A percentile compares a stretch with the other conserved stretches of the same genome.
Conservation (phyloP, 2,797 vertebrate species). For the Sebastes oblongus region DNA sequence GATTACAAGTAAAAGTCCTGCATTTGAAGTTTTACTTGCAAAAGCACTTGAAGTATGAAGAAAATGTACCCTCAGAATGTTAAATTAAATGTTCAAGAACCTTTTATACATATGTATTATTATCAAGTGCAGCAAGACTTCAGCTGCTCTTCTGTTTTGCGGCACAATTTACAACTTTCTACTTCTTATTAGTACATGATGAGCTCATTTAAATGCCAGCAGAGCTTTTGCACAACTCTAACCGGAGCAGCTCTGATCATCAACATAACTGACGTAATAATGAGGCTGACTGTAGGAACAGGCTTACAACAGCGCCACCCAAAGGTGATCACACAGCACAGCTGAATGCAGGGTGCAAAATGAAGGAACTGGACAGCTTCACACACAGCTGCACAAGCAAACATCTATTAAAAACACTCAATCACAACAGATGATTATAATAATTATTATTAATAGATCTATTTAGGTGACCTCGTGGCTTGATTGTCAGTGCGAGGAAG, state of each 20-base stretch:
- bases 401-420: no score
- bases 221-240: not conserved
- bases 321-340: no score
- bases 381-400: no score
- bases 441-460: no score
- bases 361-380: no score
- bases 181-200: not conserved
- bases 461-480: no score
- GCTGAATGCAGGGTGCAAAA: no score
- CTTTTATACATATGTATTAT: not conserved
- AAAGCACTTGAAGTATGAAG: not conserved
- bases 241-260: not conserved
- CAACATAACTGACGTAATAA: not conserved
- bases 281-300: no score
- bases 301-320: no score
- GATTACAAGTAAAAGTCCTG: not conserved
- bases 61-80: not conserved
- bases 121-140: not conserved
- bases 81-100: not conserved
- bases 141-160: not conserved
- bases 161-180: not conserved
- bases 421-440: no score
- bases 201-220: not conserved
- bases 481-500: no score
- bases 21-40: not conserved